Conservation (phyloP, 2,113 vertebrate genomes). For the Odocoileus hemionus region DNA sequence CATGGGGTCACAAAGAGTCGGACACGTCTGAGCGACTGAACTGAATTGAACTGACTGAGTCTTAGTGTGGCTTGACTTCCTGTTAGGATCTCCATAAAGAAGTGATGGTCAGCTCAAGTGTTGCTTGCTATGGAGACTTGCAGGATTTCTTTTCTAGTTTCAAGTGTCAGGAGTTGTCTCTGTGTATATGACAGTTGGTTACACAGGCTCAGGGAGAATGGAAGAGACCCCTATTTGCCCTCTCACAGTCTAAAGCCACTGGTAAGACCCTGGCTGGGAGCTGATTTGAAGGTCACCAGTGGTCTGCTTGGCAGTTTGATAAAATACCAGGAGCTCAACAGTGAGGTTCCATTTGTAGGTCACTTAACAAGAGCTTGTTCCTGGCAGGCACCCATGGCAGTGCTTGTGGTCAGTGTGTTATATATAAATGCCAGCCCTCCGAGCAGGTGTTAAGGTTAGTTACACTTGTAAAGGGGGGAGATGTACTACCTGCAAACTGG, state of each 20-base stretch:
- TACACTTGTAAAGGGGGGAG: neutral
- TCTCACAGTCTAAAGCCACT: neutral
- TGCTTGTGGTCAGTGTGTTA: neutral
- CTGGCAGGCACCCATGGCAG: neutral
- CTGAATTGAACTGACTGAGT: neutral
- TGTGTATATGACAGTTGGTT: neutral
- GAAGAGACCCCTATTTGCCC: neutral
- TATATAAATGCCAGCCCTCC: neutral
- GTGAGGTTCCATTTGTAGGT: neutral
- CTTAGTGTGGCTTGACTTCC: neutral
- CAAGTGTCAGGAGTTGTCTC: neutral
- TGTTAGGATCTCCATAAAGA: neutral
- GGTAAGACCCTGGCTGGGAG: neutral
- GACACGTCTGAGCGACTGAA: no score
- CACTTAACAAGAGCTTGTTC: neutral
- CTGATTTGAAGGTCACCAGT: neutral
- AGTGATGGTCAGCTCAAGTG: neutral
- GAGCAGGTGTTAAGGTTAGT: neutral
- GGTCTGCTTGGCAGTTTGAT: neutral
- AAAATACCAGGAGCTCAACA: neutral
- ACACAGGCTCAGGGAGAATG: neutral
- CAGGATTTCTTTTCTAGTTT: neutral
- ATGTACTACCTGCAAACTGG: neutral
- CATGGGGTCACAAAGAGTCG: no score
- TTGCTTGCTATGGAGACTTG: neutral